A percentile compares a stretch with the other conserved stretches of the same genome.
phyloP scores from a whole-genome alignment of 2,113 vertebrate genomes.

The Anguilla japonica region DNA sequence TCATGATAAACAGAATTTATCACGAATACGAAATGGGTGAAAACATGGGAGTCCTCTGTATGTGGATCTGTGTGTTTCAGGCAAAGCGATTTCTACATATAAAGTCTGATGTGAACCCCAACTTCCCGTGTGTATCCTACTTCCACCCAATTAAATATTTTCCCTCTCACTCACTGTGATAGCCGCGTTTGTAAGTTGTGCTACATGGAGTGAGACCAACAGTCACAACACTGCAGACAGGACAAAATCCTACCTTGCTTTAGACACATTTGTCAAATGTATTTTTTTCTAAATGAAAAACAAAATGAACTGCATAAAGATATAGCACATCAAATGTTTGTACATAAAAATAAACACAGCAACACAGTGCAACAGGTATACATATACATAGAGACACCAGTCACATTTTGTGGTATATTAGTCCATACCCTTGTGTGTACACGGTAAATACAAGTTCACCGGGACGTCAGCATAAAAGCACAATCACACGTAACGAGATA shows the following conservation, averaged over 20 bases:
- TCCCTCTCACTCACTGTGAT: neutral
- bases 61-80: neutral
- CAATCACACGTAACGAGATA: conserved; percentile 5
- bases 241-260: too few species aligned
- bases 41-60: neutral
- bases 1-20: neutral
- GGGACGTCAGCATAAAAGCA: neutral
- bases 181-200: neutral
- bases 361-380: too few species aligned
- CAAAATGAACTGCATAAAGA: too few species aligned
- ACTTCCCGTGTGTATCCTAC: neutral
- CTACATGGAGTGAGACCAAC: neutral
- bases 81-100: neutral
- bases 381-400: neutral
- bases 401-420: neutral
- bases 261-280: too few species aligned
- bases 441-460: neutral
- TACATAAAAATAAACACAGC: too few species aligned
- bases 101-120: neutral
- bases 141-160: neutral
- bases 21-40: neutral
- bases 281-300: too few species aligned
- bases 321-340: too few species aligned
- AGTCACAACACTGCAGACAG: neutral
- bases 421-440: neutral